These are phyloP conservation scores for Protobothrops flavoviridis DNA, from an alignment of 2,113 vertebrate genomes.

Conservation along the genomic window DNA sequence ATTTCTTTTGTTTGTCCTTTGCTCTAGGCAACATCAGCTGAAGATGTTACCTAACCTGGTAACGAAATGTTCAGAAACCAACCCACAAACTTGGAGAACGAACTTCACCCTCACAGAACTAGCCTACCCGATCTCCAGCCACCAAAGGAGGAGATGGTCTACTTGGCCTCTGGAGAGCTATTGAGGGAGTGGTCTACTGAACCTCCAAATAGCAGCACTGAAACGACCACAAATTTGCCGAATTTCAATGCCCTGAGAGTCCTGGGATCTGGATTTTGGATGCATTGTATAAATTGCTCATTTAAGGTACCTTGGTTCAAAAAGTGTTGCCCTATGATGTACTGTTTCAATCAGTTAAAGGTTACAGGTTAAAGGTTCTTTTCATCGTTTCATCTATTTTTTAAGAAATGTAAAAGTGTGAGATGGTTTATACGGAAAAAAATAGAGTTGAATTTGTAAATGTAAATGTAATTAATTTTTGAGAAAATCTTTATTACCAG, in stretches of 20 bases:
- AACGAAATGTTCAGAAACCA: no score
- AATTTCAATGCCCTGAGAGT: not conserved
- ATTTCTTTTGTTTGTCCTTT: not conserved
- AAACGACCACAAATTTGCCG: not conserved
- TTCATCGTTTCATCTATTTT: no score
- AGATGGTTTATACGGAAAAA: no score
- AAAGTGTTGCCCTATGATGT: not conserved
- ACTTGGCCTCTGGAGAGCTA: not conserved
- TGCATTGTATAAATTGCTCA: not conserved
- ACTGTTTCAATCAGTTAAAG: not conserved
- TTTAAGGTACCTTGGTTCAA: not conserved
- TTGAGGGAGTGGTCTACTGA: not conserved
- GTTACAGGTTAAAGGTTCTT: not conserved
- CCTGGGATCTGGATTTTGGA: not conserved
- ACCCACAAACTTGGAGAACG: no score
- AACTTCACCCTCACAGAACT: not conserved
- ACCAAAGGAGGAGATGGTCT: not conserved
- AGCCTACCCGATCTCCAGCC: not conserved
- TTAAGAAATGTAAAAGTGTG: no score
- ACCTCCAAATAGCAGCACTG: not conserved
- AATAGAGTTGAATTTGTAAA: no score
- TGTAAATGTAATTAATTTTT: no score
- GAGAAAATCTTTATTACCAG: no score
- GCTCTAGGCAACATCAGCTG: not conserved
- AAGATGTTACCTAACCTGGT: no score